These are phyloP conservation scores for Ophion ventricosus DNA, from an alignment of 2,888 invertebrate genomes.

Conservation along the genomic window DNA sequence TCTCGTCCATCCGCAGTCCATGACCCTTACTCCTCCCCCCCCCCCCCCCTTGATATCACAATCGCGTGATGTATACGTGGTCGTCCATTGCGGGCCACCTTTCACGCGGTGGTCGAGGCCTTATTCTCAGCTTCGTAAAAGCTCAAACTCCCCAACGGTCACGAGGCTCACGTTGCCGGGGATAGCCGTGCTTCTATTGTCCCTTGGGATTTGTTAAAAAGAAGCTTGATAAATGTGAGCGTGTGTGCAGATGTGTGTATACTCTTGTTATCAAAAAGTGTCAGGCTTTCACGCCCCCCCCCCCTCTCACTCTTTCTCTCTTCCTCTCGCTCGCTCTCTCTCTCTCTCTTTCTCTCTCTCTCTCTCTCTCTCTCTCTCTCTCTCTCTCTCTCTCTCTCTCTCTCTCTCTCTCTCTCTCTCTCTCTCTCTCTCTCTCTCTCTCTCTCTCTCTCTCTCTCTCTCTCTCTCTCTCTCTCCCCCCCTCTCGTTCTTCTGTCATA, in stretches of 20 bases:
- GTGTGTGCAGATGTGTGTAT: not conserved
- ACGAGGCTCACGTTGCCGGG: slow-evolving; percentile 5
- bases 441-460: too few species aligned
- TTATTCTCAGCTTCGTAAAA: slow-evolving; percentile 20
- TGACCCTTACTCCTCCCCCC: not conserved
- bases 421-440: too few species aligned
- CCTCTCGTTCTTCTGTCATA: too few species aligned
- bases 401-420: too few species aligned
- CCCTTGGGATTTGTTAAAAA: slow-evolving; percentile 55
- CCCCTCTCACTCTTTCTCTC: not conserved
- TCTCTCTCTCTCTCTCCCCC: too few species aligned
- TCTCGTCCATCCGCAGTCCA: not conserved
- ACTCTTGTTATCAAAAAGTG: slow-evolving; percentile 16
- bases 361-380: too few species aligned
- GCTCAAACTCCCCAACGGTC: slow-evolving; percentile 36
- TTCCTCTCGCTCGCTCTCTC: too few species aligned
- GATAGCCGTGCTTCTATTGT: slow-evolving; percentile 46
- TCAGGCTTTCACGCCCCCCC: not conserved
- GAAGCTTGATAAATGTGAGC: slow-evolving; percentile 54
- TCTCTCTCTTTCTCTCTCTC: too few species aligned
- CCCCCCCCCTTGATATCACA: slow-evolving; percentile 19
- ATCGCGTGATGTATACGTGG: slow-evolving; percentile 47
- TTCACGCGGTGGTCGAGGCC: slow-evolving; percentile 11
- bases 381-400: too few species aligned
- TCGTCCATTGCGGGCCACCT: slow-evolving; percentile 31